A percentile compares a stretch with the other conserved stretches of the same genome.
These are phyloP conservation scores for Manis crassicaudata DNA, from an alignment of 2,797 vertebrate species.

Conservation along the genomic window DNA sequence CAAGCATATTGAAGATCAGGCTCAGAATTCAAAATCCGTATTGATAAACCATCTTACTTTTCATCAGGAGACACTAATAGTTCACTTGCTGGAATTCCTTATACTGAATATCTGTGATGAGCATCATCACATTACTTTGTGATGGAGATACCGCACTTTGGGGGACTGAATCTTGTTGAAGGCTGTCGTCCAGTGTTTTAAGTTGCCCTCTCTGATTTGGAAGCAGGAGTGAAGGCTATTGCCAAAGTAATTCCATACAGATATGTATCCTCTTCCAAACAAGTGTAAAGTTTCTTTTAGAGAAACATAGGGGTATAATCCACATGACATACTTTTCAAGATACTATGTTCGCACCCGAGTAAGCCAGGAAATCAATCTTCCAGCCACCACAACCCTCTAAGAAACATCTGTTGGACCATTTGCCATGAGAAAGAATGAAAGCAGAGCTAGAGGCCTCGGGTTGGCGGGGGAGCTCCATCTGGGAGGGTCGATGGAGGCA, in stretches of 20 bases:
- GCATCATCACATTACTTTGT: background rate
- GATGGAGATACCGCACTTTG: background rate
- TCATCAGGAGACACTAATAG: background rate
- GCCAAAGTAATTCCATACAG: conserved; percentile 68
- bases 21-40: background rate
- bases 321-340: conserved; percentile 62
- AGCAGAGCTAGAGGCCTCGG: background rate
- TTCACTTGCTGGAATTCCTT: background rate
- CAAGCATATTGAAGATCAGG: background rate
- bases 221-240: conserved; percentile 34
- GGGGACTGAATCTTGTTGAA: background rate
- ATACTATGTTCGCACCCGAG: conserved; percentile 52
- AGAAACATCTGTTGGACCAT: conserved; percentile 60
- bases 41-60: background rate
- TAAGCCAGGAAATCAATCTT: conserved; percentile 62
- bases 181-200: conserved; percentile 56
- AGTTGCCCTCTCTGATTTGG: conserved; percentile 50
- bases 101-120: background rate
- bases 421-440: conserved; percentile 45
- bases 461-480: background rate
- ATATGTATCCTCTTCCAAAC: conserved; percentile 54
- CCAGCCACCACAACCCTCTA: conserved; percentile 15
- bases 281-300: conserved; percentile 61
- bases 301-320: conserved; percentile 36
- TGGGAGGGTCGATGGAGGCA: background rate